Evolutionary conservation across 2,797 vertebrate genomes (phyloP), one percentile per base, ranked within the genome.

Genomic region (Adelosebastes latens): DNA sequence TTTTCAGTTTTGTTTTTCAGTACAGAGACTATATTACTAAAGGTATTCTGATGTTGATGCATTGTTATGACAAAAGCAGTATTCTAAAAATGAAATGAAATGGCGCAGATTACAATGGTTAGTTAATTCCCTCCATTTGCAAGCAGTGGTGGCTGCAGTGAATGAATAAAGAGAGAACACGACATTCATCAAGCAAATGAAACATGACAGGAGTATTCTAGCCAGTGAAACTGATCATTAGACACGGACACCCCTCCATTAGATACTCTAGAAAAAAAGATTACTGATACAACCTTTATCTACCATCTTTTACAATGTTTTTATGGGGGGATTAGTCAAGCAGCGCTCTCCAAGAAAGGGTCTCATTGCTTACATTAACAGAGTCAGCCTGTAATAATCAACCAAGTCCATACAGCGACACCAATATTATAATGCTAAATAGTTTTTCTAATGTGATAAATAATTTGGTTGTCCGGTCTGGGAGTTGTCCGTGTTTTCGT

Each of bases 131-230:
- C 58, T 55, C 22, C 42, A 77, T 79, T 75, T 78, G 60, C 7
- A 24, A 27, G 55, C 73, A 27, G 53, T 2, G 13, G 27, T 8
- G 20, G 8, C 62, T 52, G 64, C 20, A 31, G 46, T 36, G 25
- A 58, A n/a, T 66, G 7, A 86, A 71, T 29, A 46, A 71, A 67
- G 24, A 59, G 18, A 62, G 24, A 71, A 34, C 11, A 31, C 14
- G 20, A 25, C 27, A 64, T 83, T 82, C 60, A 89, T 78, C 27
- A 80, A 80, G 78, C 36, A 65, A 79, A 87, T 75, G 61, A 80
- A 78, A 82, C 68, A 85, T 72, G 83, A 79, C 59, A 77, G 20
- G 9, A 61, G 62, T 53, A 65, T 71, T 81, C 31, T 10, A 79
- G 68, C 64, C 36, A 25, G 34, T 59, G 72, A 81, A 70, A 79